Percentiles rank a stretch among this genome's conserved stretches.
phyloP scores from a whole-genome alignment of 2,888 invertebrate genomes.

The Choreutis nemorana region DNA sequence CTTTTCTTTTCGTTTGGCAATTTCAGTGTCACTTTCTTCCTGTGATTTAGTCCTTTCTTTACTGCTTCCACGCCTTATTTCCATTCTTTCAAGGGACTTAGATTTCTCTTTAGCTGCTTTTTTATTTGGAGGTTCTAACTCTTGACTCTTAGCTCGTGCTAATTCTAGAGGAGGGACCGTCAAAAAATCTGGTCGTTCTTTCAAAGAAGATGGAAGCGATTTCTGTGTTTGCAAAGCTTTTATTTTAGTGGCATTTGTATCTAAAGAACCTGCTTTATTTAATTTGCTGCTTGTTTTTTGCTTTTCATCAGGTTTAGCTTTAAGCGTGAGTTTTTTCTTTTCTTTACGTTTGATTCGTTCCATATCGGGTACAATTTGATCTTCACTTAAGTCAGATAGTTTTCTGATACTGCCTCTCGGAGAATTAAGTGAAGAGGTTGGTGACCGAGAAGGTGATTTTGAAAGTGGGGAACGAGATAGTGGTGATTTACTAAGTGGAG shows the following conservation, averaged over 20 bases:
- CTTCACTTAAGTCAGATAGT: slow-evolving; percentile 58
- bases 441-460: slow-evolving; percentile 59
- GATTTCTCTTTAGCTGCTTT: slow-evolving; percentile 71
- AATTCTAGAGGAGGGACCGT: slow-evolving; percentile 64
- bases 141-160: slow-evolving; percentile 68
- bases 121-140: slow-evolving; percentile 62
- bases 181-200: slow-evolving; percentile 58
- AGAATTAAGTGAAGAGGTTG: slow-evolving; percentile 60
- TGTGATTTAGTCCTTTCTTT: slow-evolving; percentile 76
- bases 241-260: slow-evolving; percentile 54
- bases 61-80: slow-evolving; percentile 62
- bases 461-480: slow-evolving; percentile 55
- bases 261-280: slow-evolving; percentile 57
- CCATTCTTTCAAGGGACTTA: slow-evolving; percentile 72
- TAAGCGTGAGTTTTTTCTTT: slow-evolving; percentile 52
- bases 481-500: slow-evolving; percentile 53
- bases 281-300: slow-evolving; percentile 41
- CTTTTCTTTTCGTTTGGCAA: slow-evolving; percentile 75
- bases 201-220: slow-evolving; percentile 61
- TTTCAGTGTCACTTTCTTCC: slow-evolving; percentile 76
- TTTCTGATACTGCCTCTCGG: slow-evolving; percentile 60
- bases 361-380: slow-evolving; percentile 59
- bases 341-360: slow-evolving; percentile 58
- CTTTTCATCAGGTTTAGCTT: slow-evolving; percentile 53
- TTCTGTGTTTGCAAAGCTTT: slow-evolving; percentile 60